These are phyloP conservation scores for Distichodus sexfasciatus DNA, from an alignment of 2,797 vertebrate genomes.

Conservation along the genomic window DNA sequence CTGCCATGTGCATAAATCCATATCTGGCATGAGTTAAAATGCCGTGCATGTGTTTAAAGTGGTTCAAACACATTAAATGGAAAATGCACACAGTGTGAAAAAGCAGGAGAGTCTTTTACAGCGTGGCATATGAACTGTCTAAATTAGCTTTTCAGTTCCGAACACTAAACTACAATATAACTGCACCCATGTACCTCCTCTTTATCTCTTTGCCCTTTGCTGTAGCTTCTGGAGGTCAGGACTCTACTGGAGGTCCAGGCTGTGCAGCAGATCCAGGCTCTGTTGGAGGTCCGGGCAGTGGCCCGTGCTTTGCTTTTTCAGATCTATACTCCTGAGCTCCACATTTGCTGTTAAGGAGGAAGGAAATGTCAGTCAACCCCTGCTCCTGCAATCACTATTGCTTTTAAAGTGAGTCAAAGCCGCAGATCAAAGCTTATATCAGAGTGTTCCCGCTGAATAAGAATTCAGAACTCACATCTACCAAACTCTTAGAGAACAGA, in stretches of 20 bases:
- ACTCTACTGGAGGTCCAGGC: constrained; percentile 10
- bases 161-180: constrained; percentile 8
- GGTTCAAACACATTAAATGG: constrained; percentile 48
- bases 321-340: neutral
- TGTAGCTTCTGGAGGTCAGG: too few species aligned
- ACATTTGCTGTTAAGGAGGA: neutral
- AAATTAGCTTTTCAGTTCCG: constrained; percentile 46
- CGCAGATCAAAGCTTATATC: neutral
- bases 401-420: neutral
- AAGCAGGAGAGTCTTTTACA: constrained; percentile 58
- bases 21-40: constrained; percentile 48
- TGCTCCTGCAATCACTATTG: constrained; percentile 17
- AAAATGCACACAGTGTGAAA: constrained; percentile 59
- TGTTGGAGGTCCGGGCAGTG: too few species aligned
- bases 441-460: neutral
- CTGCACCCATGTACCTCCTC: too few species aligned
- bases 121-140: constrained; percentile 57
- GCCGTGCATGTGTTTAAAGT: constrained; percentile 28
- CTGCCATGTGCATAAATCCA: constrained; percentile 69
- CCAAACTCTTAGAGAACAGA: neutral
- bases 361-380: neutral
- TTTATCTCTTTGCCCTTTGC: too few species aligned
- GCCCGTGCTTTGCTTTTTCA: neutral
- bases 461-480: neutral
- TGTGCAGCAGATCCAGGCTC: neutral